Conservation (phyloP, 2,888 invertebrate genomes). For the Candidula unifasciata region DNA sequence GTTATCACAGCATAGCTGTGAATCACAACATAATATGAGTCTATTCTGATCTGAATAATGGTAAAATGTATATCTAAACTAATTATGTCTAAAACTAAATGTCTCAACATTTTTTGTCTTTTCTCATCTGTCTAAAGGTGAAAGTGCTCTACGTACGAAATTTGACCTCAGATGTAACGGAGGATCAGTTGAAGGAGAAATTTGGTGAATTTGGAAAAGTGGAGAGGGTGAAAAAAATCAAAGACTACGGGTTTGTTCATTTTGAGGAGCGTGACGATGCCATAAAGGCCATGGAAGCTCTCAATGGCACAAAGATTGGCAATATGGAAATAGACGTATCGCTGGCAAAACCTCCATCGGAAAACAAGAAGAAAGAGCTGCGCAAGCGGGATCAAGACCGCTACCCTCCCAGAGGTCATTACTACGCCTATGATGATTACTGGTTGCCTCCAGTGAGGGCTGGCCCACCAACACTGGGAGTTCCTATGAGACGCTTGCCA, state of each 20-base stretch:
- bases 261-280: conserved; percentile 98
- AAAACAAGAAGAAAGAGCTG: conserved; percentile 89
- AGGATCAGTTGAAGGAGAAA: conserved; percentile 95
- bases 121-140: conserved; percentile 81
- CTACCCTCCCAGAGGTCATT: conserved; percentile 56
- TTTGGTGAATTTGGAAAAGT: conserved; percentile 97
- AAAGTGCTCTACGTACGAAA: conserved; percentile 99
- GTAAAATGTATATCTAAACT: too few relatives aligned
- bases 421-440: conserved; percentile 64
- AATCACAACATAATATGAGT: too few relatives aligned
- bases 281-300: conserved; percentile 85
- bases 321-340: conserved; percentile 90
- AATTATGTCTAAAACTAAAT: too few relatives aligned
- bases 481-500: conserved; percentile 63
- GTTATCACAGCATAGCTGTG: too few relatives aligned
- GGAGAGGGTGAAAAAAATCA: conserved; percentile 98
- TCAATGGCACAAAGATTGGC: conserved; percentile 76
- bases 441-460: conserved; percentile 64
- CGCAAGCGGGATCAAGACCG: conserved; percentile 71
- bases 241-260: conserved; percentile 99
- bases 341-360: conserved; percentile 98
- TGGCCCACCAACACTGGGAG: conserved; percentile 54
- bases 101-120: background rate
- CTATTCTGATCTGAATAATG: too few relatives aligned
- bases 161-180: conserved; percentile 96